Evolutionary conservation across 2,888 invertebrate genomes (phyloP), one percentile per base, ranked within the genome.

Genomic region (Sinohyriopsis cumingii): DNA sequence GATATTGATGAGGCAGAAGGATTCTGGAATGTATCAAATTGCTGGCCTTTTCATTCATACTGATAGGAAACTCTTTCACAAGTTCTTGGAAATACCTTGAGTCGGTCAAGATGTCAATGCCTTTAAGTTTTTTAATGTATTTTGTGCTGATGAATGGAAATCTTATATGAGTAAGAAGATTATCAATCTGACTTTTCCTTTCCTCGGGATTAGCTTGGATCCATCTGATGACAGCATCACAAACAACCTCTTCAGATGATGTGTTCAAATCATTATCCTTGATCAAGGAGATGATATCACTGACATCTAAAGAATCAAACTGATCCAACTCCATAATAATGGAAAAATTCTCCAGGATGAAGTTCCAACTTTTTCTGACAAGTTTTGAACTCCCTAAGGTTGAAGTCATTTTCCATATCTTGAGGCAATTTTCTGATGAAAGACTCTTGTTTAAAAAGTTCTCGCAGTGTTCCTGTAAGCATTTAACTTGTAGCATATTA

Each of bases 211-310:
- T 92, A 76, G 91, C 91, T 82, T 93, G 93, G 28, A 82, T 71
- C 95, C 95, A 95, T 65, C 92, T 92, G 87, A 93, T 92, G 24
- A 94, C 91, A 9, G 94, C 94, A 87, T 94, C 93, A 89, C 94
- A 95, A 54, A 94, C 94, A 68, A 93, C 91, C 89, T 94, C 96
- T 88, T 97, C 97, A 83, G 94, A 95, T 82, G 95, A 94, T 0
- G 95, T 95, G 88, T 96, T 96, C 55, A 97, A 90, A 87, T 95
- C 94, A 86, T 96, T 95, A 67, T 87, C 94, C 62, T 94, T 93
- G 75, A 96, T 94, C 66, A 97, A 93, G 69, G 93, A 92, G 73
- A 93, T 93, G 33, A 96, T 91, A 86, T 96, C 95, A 24, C 94
- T 93, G 33, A 95, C 91, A 9, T 92, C 89, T 94, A 95, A 87